phyloP scores from a whole-genome alignment of 2,797 vertebrate genomes.

The Pogonophryne albipinna region DNA sequence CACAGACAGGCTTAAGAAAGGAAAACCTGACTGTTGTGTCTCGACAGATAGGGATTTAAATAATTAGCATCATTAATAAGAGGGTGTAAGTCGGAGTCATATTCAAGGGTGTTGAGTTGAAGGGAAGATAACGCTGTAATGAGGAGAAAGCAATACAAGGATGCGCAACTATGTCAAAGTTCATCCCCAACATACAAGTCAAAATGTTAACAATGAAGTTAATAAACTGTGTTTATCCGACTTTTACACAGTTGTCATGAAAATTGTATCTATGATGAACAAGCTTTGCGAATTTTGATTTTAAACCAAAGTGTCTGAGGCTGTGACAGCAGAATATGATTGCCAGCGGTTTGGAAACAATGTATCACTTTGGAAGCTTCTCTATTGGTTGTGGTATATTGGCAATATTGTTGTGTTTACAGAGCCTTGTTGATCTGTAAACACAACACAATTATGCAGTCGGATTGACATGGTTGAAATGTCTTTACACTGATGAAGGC shows the following conservation, averaged over 20 bases:
- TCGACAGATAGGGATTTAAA: conserved; percentile 78
- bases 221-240: too few species aligned
- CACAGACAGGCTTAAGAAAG: conserved; percentile 82
- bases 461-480: background rate
- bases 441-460: conserved; percentile 1
- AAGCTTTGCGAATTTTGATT: conserved; percentile 11
- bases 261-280: background rate
- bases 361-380: background rate
- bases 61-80: conserved; percentile 86
- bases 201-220: background rate
- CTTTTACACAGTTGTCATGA: background rate
- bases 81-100: conserved; percentile 46
- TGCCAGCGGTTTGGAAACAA: background rate
- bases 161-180: conserved; percentile 46
- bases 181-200: background rate
- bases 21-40: conserved; percentile 75
- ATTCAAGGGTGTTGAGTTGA: conserved; percentile 64
- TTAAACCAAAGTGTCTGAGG: background rate
- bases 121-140: conserved; percentile 52
- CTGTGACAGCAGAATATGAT: background rate
- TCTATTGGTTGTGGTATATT: background rate
- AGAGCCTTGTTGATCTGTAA: conserved; percentile 1
- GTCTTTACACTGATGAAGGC: background rate
- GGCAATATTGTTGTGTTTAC: background rate
- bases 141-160: conserved; percentile 32